Evolutionary conservation across 2,113 vertebrate genomes (phyloP).

Genomic region (Columbina picui): DNA sequence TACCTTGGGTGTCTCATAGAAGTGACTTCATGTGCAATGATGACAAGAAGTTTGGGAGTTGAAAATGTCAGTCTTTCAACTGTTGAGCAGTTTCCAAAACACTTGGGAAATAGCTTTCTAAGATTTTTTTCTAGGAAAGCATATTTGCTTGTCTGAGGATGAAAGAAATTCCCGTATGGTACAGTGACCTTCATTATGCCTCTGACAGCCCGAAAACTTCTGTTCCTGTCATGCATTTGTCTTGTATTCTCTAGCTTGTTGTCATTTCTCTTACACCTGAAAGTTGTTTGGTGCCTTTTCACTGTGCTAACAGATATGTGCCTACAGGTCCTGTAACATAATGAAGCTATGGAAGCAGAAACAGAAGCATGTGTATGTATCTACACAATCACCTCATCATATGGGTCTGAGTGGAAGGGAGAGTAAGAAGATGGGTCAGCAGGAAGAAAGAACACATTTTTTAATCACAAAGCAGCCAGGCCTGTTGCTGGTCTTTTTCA

Average conservation of each 20-base stretch:
- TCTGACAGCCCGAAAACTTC: background rate
- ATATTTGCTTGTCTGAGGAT: background rate
- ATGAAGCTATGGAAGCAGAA: background rate
- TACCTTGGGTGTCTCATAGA: background rate
- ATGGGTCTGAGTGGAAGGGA: background rate
- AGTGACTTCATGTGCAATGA: background rate
- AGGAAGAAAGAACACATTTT: background rate
- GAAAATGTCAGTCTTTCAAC: background rate
- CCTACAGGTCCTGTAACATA: background rate
- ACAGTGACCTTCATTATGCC: background rate
- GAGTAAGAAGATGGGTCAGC: background rate
- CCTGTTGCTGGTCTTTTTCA: background rate
- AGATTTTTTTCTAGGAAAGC: background rate
- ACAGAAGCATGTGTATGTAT: background rate
- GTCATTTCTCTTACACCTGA: background rate
- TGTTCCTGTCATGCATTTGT: background rate
- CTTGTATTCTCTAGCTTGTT: background rate
- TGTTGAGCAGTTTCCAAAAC: background rate
- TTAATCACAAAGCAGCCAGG: background rate
- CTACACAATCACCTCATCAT: background rate
- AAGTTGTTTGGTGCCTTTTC: conserved; percentile 17
- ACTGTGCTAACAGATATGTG: background rate
- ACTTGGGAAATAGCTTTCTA: background rate
- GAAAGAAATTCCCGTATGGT: background rate
- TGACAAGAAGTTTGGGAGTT: background rate